Conservation (phyloP, 2,888 invertebrate genomes). For the Drosophila picticornis region DNA sequence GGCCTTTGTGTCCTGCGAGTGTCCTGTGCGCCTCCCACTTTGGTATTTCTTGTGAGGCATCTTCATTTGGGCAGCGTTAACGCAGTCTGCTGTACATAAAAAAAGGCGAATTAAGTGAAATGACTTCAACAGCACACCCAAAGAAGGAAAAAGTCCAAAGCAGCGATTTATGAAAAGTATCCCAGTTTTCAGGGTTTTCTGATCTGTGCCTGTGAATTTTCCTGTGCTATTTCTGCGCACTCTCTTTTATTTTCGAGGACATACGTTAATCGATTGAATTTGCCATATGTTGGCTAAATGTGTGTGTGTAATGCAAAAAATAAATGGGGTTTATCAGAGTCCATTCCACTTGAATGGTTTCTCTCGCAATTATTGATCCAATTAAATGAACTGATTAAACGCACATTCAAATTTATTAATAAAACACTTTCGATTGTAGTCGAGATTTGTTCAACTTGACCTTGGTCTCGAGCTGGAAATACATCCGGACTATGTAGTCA, state of each 20-base stretch:
- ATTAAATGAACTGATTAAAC: background rate
- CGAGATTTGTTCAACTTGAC: background rate
- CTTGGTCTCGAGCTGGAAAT: background rate
- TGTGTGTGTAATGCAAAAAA: background rate
- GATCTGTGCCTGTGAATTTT: background rate
- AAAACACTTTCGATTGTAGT: background rate
- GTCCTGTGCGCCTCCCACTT: conserved; percentile 7
- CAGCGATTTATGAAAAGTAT: conserved; percentile 54
- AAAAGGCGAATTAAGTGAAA: conserved; percentile 61
- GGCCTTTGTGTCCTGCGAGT: conserved; percentile 15
- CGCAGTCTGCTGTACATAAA: conserved; percentile 54
- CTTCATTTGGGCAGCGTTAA: conserved; percentile 49
- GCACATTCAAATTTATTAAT: conserved; percentile 3
- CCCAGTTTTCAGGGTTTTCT: background rate
- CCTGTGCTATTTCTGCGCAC: background rate
- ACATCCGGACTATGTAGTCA: background rate
- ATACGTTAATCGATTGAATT: background rate
- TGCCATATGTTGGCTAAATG: background rate
- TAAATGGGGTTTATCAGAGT: background rate
- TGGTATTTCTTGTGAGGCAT: conserved; percentile 47
- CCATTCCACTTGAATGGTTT: background rate
- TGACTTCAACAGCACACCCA: conserved; percentile 19
- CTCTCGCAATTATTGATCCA: background rate
- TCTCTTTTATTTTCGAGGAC: background rate
- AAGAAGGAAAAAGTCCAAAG: conserved; percentile 40